Evolutionary conservation across 2,797 vertebrate genomes (phyloP), one percentile per base, ranked within the genome.

Genomic region (Eulemur rubriventer): DNA sequence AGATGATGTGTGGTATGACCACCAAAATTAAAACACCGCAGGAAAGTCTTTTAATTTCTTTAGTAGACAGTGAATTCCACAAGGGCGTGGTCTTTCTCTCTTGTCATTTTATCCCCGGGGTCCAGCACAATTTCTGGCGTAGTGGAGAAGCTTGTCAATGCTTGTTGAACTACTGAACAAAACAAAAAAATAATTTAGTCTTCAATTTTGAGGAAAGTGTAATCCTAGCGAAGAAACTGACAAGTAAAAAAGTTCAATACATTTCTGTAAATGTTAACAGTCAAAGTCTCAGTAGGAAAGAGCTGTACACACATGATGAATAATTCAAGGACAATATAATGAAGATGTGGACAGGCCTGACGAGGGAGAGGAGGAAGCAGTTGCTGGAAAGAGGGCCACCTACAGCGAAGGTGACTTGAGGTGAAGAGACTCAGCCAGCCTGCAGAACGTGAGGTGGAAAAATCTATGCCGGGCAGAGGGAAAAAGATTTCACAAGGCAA

Each of bases 101-200:
- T 73, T 94, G 67, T 63, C 33, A n/a, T 83, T 92, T 93, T 89
- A 57, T 86, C 22, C 41, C 69, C 48, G 18, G 35, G 35, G 24
- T 84, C 41, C n/a, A 28, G 67, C 35, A 76, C 13, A 52, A 63
- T 70, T 20, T 72, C 43, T 89, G 57, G 69, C 63, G 55, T n/a
- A 93, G 75, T 67, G 35, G 55, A 89, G 30, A 30, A 76, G 52
- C 48, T 73, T 61, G 28, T 48, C 81, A 92, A 38, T 85, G 70
- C n/a, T 91, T 88, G 48, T 38, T 92, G 35, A 92, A 83, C n/a
- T 73, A 43, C 80, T 67, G 61, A 87, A 75, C 43, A 90, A 83
- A 80, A 65, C 24, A 16, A 67, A 70, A 88, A 89, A 82, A 79
- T 28, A 48, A 69, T 75, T 70, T 65, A 67, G 41, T 73, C 35